phyloP scores from a whole-genome alignment of 2,888 invertebrate species.

The Phalera bucephala region DNA sequence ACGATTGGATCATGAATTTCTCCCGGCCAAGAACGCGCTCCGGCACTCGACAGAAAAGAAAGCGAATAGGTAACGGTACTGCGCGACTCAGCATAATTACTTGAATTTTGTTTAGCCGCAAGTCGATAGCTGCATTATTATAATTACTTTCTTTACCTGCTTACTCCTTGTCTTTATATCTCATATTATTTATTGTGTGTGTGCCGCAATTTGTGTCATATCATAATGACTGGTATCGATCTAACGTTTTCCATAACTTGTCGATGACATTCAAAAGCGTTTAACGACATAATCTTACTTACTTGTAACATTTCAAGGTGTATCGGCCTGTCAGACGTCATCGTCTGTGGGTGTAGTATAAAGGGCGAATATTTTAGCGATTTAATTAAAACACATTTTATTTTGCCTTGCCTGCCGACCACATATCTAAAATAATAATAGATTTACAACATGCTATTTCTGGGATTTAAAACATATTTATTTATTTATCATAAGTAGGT shows the following conservation, averaged over 20 bases:
- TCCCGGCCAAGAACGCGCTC: constrained; percentile 30
- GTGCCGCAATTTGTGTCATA: too few species aligned
- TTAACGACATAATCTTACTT: neutral
- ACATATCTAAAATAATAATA: too few species aligned
- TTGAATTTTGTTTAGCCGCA: constrained; percentile 34
- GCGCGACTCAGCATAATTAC: constrained; percentile 48
- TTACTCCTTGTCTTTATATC: too few species aligned
- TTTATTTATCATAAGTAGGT: too few species aligned
- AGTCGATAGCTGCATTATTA: constrained; percentile 12
- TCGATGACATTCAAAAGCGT: neutral
- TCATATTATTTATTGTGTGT: too few species aligned
- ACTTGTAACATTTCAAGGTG: constrained; percentile 2
- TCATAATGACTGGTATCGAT: neutral
- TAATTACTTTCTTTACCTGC: too few species aligned
- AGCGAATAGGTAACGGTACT: constrained; percentile 72
- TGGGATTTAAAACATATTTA: too few species aligned
- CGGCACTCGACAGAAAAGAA: constrained; percentile 57
- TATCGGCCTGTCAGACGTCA: constrained; percentile 17
- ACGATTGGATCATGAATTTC: constrained; percentile 45
- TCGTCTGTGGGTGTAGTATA: constrained; percentile 21
- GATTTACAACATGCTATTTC: too few species aligned
- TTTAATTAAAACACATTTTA: too few species aligned
- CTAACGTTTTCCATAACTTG: too few species aligned
- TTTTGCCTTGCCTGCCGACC: too few species aligned
- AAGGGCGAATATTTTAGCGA: too few species aligned